Conservation (phyloP, 2,888 invertebrate genomes). For the Carpatolechia fugitivella region DNA sequence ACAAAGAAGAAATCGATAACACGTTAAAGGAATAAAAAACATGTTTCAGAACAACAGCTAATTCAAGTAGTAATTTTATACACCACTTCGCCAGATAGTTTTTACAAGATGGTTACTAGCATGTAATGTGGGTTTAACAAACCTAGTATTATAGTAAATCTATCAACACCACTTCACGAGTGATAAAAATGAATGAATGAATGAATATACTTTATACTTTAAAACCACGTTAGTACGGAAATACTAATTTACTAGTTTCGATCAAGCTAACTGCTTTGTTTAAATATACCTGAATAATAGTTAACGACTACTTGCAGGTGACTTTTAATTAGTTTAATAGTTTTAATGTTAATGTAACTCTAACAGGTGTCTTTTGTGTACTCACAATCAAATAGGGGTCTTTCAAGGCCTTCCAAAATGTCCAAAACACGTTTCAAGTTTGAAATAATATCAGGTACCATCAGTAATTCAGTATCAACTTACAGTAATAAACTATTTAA, state of each 20-base stretch:
- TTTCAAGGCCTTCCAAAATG: neutral
- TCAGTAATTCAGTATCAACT: too few species aligned
- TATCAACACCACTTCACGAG: too few species aligned
- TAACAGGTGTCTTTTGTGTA: neutral
- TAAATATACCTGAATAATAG: neutral
- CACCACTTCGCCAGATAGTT: too few species aligned
- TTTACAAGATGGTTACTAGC: too few species aligned
- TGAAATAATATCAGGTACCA: neutral
- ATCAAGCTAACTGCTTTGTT: neutral
- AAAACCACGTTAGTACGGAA: too few species aligned
- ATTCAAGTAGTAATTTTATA: too few species aligned
- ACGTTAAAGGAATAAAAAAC: neutral
- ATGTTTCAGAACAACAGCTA: neutral
- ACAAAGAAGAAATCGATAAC: slow-evolving; percentile 9
- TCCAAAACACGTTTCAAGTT: neutral
- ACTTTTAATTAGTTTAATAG: neutral
- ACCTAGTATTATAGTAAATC: too few species aligned
- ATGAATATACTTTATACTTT: too few species aligned
- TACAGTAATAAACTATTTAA: too few species aligned
- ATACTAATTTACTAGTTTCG: too few species aligned
- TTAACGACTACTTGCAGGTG: neutral
- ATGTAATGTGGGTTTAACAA: too few species aligned
- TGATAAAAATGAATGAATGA: too few species aligned
- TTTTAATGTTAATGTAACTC: neutral
- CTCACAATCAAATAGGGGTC: neutral